Evolutionary conservation across 2,888 invertebrate species (phyloP).

Genomic region (Ptychoptera contaminata): DNA sequence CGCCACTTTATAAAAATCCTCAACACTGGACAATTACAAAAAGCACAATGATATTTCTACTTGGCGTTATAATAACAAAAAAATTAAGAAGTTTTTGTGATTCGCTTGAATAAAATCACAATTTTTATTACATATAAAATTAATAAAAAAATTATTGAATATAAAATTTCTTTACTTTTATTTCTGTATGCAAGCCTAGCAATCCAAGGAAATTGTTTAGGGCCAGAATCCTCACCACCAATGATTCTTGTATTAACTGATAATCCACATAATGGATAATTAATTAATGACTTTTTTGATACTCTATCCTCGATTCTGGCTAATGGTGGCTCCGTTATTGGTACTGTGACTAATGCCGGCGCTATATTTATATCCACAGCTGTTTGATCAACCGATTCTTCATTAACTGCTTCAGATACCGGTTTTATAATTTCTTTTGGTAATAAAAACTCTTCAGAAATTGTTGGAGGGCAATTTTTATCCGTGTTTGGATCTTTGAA

Average conservation of each 20-base stretch:
- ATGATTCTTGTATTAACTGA: constrained; percentile 27
- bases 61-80: constrained; percentile 18
- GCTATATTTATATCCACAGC: neutral
- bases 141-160: neutral
- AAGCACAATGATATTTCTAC: constrained; percentile 16
- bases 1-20: neutral
- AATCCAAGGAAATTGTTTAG: constrained; percentile 45
- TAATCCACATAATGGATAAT: constrained; percentile 20
- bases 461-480: constrained; percentile 22
- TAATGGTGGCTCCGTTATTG: neutral
- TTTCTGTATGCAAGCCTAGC: constrained; percentile 30
- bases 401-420: neutral
- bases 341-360: neutral
- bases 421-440: neutral
- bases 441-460: constrained; percentile 17
- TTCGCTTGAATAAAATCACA: neutral
- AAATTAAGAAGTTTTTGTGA: constrained; percentile 10
- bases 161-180: constrained; percentile 20
- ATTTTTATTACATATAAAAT: neutral
- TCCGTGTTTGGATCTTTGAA: constrained; percentile 21
- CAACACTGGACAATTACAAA: constrained; percentile 14
- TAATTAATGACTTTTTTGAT: constrained; percentile 10
- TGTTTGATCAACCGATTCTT: neutral
- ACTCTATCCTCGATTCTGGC: neutral
- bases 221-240: constrained; percentile 32